These are phyloP conservation scores for Trogon melanurus DNA, from an alignment of 2,113 vertebrate species.

Conservation along the genomic window DNA sequence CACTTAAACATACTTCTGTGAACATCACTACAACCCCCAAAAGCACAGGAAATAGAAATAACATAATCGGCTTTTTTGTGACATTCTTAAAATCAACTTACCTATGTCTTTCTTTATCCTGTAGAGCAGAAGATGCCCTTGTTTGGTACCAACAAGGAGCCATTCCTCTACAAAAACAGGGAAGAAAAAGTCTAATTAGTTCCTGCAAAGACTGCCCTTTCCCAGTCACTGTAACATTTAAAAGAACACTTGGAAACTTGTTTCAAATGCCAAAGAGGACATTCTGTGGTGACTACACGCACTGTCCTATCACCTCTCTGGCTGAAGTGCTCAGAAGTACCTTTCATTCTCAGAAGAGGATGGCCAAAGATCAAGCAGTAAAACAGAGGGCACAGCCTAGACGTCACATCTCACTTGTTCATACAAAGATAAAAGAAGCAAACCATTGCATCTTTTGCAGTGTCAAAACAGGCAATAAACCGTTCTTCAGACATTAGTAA, in stretches of 20 bases:
- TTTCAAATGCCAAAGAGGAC: not conserved
- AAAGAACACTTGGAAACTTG: not conserved
- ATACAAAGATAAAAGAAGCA: not conserved
- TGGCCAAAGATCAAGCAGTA: not conserved
- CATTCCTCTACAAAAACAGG: slow-evolving; percentile 86
- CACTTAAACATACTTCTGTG: not conserved
- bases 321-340: not conserved
- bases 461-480: not conserved
- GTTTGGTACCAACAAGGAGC: slow-evolving; percentile 98
- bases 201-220: not conserved
- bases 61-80: not conserved
- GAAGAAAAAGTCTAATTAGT: not conserved
- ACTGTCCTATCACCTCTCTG: not conserved
- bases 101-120: slow-evolving; percentile 92
- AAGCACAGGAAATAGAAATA: not conserved
- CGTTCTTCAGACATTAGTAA: not conserved
- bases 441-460: not conserved
- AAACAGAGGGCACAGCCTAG: not conserved
- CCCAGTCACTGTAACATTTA: not conserved
- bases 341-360: not conserved
- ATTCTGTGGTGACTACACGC: not conserved
- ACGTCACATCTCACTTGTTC: not conserved
- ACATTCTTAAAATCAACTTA: slow-evolving; percentile 56
- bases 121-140: slow-evolving; percentile 95
- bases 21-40: not conserved